These are phyloP conservation scores for Cantharis rufa DNA, from an alignment of 2,888 invertebrate species.

Conservation along the genomic window DNA sequence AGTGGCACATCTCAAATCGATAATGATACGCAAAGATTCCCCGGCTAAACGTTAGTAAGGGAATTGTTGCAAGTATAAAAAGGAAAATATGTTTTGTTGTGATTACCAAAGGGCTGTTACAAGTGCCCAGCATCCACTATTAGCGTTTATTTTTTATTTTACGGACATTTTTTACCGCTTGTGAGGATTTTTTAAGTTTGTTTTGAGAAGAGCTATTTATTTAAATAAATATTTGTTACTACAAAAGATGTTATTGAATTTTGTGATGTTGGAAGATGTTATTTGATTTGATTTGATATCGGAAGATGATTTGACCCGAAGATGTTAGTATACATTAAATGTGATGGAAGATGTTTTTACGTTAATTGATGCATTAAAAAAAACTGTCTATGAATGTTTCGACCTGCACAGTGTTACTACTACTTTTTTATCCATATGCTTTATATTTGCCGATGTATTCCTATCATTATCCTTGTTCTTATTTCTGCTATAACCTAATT, in stretches of 20 bases:
- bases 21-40: conserved; percentile 68
- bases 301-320: not conserved
- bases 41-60: conserved; percentile 30
- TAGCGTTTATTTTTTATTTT: conserved; percentile 19
- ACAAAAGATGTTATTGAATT: not conserved
- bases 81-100: conserved; percentile 18
- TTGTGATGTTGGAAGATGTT: not conserved
- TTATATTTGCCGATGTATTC: conserved; percentile 16
- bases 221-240: conserved; percentile 40
- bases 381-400: conserved; percentile 6
- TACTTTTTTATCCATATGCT: conserved; percentile 15
- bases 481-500: conserved; percentile 24
- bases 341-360: conserved; percentile 2
- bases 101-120: conserved; percentile 26
- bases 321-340: conserved; percentile 1
- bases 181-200: conserved; percentile 19
- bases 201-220: conserved; percentile 38
- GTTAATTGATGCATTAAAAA: conserved; percentile 2
- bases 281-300: not conserved
- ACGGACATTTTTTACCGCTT: conserved; percentile 20
- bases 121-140: conserved; percentile 18
- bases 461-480: conserved; percentile 23
- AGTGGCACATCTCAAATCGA: conserved; percentile 85
- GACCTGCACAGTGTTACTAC: conserved; percentile 13
- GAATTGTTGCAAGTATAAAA: not conserved